Percentiles rank a stretch among this genome's conserved stretches.
phyloP scores from a whole-genome alignment of 2,113 vertebrate genomes.

The Tautogolabrus adspersus region DNA sequence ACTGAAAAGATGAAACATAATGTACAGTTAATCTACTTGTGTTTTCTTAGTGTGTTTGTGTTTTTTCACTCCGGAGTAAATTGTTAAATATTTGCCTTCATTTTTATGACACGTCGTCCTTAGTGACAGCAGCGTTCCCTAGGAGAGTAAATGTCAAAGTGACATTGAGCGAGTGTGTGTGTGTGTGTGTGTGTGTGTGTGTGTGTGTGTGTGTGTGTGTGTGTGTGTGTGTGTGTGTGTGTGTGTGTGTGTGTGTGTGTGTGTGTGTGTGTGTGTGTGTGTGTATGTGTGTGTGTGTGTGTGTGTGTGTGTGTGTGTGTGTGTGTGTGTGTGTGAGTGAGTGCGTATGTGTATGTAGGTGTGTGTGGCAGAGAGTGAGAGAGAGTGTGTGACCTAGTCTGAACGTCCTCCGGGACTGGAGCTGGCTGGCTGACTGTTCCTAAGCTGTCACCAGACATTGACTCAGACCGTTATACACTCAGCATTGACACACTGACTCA shows the following conservation, averaged over 20 bases:
- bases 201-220: conserved; percentile 27
- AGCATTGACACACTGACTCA: conserved; percentile 59
- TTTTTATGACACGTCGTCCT: conserved; percentile 59
- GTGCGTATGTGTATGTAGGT: conserved; percentile 41
- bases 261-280: conserved; percentile 31
- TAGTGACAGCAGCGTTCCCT: conserved; percentile 63
- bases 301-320: conserved; percentile 30
- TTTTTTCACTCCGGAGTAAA: conserved; percentile 13
- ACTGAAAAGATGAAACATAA: not conserved
- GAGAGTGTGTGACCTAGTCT: conserved; percentile 31
- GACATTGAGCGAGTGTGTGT: conserved; percentile 75
- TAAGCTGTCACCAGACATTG: conserved; percentile 75
- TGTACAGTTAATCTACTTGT: not conserved
- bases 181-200: conserved; percentile 29
- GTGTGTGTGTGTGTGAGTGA: conserved; percentile 25
- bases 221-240: conserved; percentile 11
- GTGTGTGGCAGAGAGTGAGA: not conserved
- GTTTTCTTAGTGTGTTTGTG: not conserved
- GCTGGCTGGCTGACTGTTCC: conserved; percentile 69
- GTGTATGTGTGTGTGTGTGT: conserved; percentile 20
- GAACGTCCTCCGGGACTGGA: conserved; percentile 55
- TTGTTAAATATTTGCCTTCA: conserved; percentile 44
- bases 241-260: conserved; percentile 31
- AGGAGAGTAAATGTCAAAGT: conserved; percentile 76
- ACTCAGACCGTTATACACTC: conserved; percentile 65